These are phyloP conservation scores for Itoplectis maculator DNA, from an alignment of 2,888 invertebrate genomes.

Conservation along the genomic window DNA sequence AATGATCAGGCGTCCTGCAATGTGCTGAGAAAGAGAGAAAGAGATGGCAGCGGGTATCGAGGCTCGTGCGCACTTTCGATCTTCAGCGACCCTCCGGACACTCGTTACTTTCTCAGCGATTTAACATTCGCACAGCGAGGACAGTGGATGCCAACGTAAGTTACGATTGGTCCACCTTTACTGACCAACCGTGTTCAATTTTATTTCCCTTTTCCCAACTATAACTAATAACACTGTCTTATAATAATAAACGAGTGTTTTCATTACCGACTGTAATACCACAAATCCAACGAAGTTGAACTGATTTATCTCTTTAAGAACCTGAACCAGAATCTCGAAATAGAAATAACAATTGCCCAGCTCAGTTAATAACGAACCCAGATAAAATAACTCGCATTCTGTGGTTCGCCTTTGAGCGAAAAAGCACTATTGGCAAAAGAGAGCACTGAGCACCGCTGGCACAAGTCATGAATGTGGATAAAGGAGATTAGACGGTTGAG, in stretches of 20 bases:
- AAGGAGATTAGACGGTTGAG: conserved; percentile 80
- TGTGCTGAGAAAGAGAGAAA: neutral
- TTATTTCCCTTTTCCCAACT: too few species aligned
- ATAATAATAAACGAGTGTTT: too few species aligned
- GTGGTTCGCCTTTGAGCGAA: neutral
- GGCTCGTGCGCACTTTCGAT: conserved; percentile 15
- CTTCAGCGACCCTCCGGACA: conserved; percentile 29
- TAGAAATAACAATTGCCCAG: neutral
- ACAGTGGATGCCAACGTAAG: conserved; percentile 31
- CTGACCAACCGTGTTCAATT: too few species aligned
- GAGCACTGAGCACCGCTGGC: conserved; percentile 75
- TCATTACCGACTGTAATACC: too few species aligned
- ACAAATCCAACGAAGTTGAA: neutral
- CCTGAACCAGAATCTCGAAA: neutral
- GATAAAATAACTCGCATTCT: conserved; percentile 1
- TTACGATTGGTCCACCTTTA: too few species aligned
- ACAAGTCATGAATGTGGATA: conserved; percentile 80
- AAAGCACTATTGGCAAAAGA: conserved; percentile 37
- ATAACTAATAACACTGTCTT: too few species aligned
- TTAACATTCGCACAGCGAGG: conserved; percentile 15
- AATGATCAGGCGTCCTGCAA: conserved; percentile 6
- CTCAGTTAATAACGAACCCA: neutral
- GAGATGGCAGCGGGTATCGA: neutral
- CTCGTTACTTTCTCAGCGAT: conserved; percentile 47
- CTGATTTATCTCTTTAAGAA: neutral